A percentile compares a stretch with the other conserved stretches of the same genome.
Evolutionary conservation across 2,113 vertebrate genomes (phyloP).

Genomic region (Clinocottus analis): DNA sequence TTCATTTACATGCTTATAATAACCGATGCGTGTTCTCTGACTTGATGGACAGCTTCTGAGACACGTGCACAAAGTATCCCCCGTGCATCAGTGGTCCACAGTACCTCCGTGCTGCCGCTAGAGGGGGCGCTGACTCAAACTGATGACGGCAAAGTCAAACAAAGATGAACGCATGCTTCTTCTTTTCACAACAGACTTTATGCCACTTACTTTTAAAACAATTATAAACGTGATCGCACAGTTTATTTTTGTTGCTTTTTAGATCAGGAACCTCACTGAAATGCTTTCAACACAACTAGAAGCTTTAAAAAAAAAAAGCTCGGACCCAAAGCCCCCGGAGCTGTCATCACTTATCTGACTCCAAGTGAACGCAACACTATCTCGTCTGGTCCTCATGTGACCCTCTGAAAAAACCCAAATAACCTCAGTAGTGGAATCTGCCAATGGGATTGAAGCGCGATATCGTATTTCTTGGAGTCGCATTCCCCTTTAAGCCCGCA

Average conservation of each 20-base stretch:
- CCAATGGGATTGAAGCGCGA: slow-evolving; percentile 14
- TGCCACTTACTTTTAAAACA: background rate
- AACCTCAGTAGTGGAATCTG: slow-evolving; percentile 24
- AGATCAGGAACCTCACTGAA: background rate
- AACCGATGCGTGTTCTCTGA: background rate
- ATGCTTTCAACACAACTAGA: background rate
- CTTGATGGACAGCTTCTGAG: background rate
- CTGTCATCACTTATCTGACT: slow-evolving; percentile 14
- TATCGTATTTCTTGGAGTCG: slow-evolving; percentile 50
- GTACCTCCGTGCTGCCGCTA: slow-evolving; percentile 40
- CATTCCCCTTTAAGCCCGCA: slow-evolving; percentile 74
- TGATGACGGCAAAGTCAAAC: background rate
- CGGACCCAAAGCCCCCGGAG: background rate
- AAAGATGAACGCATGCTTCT: background rate
- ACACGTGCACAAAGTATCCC: background rate
- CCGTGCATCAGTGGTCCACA: background rate
- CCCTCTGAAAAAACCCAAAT: slow-evolving; percentile 42
- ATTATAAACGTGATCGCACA: too few relatives aligned
- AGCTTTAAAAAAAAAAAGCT: background rate
- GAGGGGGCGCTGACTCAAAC: slow-evolving; percentile 61
- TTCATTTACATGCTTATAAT: background rate
- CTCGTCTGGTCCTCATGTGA: slow-evolving; percentile 54
- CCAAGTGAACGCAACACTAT: slow-evolving; percentile 36
- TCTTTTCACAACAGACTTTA: background rate
- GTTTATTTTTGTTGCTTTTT: background rate